phyloP scores from a whole-genome alignment of 2,888 invertebrate genomes.

The Aproaerema taeniolella region DNA sequence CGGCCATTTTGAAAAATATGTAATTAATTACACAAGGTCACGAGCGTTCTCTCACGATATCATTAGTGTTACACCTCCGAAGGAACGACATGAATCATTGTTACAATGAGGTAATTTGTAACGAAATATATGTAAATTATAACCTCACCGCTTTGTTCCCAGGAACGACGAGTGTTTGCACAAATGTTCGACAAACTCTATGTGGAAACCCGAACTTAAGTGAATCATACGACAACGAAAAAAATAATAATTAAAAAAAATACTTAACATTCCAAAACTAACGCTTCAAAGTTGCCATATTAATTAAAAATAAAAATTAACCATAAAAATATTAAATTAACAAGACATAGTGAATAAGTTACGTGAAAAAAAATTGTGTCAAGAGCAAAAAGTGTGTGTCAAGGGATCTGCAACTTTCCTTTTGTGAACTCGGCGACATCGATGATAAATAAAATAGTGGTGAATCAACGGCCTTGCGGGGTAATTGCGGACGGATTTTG shows the following conservation, averaged over 20 bases:
- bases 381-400: slow-evolving; percentile 71
- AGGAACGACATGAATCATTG: neutral
- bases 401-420: slow-evolving; percentile 72
- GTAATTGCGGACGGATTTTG: slow-evolving; percentile 64
- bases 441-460: slow-evolving; percentile 45
- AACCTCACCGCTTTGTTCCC: slow-evolving; percentile 47
- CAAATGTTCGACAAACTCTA: slow-evolving; percentile 56
- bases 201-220: slow-evolving; percentile 49
- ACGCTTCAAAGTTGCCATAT: slow-evolving; percentile 65
- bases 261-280: slow-evolving; percentile 67
- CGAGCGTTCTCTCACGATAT: too few species aligned
- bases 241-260: slow-evolving; percentile 31
- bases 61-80: too few species aligned
- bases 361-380: slow-evolving; percentile 58
- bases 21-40: too few species aligned
- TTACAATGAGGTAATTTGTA: slow-evolving; percentile 38
- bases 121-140: slow-evolving; percentile 44
- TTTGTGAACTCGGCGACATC: slow-evolving; percentile 66
- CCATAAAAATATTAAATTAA: slow-evolving; percentile 20
- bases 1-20: too few species aligned
- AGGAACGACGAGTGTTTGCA: slow-evolving; percentile 54
- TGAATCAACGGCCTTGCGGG: slow-evolving; percentile 54
- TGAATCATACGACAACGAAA: slow-evolving; percentile 43
- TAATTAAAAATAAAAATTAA: slow-evolving; percentile 13
- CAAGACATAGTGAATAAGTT: slow-evolving; percentile 30